Conservation (phyloP, 1,140 invertebrate genomes). For the Drosophila willistoni region DNA sequence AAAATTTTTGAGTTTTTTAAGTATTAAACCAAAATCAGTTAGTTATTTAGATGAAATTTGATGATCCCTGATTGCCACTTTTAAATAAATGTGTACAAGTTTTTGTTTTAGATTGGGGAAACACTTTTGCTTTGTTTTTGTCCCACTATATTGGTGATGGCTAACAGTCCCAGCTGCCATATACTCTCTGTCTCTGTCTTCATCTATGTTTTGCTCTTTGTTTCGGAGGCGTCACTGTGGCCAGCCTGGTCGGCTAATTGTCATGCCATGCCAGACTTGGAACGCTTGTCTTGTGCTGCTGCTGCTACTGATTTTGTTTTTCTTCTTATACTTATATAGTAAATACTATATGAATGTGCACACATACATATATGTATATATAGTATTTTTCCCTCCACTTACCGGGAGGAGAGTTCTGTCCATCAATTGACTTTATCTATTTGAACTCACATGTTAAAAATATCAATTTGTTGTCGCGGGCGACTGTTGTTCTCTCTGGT, state of each 20-base stretch:
- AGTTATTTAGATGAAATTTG: no score
- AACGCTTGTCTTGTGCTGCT: conserved; percentile 41
- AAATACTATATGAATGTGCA: conserved; percentile 34
- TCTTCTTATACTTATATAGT: conserved; percentile 42
- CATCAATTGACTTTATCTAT: conserved; percentile 81
- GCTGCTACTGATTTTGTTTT: conserved; percentile 49
- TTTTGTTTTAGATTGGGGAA: no score
- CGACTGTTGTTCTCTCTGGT: conserved; percentile 31
- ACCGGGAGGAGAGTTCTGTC: conserved; percentile 39
- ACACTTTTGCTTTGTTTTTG: not conserved
- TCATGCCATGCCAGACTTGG: conserved; percentile 73
- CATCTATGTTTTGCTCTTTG: conserved; percentile 34
- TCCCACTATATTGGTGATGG: conserved; percentile 25
- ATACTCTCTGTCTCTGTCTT: not conserved
- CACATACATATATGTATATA: conserved; percentile 1
- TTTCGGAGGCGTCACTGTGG: conserved; percentile 72
- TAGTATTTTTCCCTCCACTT: conserved; percentile 38
- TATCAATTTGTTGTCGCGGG: conserved; percentile 78
- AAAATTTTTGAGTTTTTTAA: no score
- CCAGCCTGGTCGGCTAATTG: conserved; percentile 70
- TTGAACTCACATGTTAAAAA: conserved; percentile 80
- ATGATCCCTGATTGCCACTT: no score
- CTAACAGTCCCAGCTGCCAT: not conserved
- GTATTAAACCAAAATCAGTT: no score
- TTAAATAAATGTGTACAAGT: no score